Evolutionary conservation across 2,113 vertebrate genomes (phyloP).

Genomic region (Tympanuchus pallidicinctus): DNA sequence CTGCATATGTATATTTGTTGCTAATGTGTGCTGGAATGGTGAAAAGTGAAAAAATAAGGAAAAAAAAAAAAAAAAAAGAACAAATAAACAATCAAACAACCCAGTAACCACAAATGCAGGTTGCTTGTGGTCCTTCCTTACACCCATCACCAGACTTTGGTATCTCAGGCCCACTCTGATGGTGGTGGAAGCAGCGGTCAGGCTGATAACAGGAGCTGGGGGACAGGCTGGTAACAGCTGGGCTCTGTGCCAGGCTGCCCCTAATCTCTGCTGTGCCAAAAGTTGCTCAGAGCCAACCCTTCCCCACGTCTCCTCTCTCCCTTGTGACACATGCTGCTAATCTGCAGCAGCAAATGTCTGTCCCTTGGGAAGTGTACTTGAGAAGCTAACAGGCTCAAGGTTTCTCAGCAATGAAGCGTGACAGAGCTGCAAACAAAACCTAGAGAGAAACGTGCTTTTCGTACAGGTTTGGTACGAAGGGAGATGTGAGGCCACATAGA

Average conservation of each 20-base stretch:
- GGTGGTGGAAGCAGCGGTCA: background rate
- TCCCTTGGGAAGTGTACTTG: background rate
- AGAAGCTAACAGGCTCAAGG: background rate
- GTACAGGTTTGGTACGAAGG: rapidly evolving
- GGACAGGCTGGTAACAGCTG: background rate
- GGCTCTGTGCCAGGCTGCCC: background rate
- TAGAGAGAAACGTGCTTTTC: background rate
- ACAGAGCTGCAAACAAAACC: background rate
- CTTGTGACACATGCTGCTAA: background rate
- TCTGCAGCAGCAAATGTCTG: background rate
- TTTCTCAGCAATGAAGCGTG: background rate
- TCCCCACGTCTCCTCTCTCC: background rate
- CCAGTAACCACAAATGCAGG: background rate
- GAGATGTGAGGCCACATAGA: background rate
- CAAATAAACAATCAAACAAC: background rate
- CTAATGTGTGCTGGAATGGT: background rate
- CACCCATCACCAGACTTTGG: rapidly evolving
- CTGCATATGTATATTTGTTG: rapidly evolving
- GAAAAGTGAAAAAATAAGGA: background rate
- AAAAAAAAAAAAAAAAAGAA: background rate
- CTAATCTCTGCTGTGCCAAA: background rate
- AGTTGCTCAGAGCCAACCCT: rapidly evolving
- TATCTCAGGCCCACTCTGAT: background rate
- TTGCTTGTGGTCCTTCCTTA: background rate
- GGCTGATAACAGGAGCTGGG: background rate